Evolutionary conservation across 2,888 invertebrate genomes (phyloP), one percentile per base, ranked within the genome.

Genomic region (Scaptodrosophila latifasciaeformis): DNA sequence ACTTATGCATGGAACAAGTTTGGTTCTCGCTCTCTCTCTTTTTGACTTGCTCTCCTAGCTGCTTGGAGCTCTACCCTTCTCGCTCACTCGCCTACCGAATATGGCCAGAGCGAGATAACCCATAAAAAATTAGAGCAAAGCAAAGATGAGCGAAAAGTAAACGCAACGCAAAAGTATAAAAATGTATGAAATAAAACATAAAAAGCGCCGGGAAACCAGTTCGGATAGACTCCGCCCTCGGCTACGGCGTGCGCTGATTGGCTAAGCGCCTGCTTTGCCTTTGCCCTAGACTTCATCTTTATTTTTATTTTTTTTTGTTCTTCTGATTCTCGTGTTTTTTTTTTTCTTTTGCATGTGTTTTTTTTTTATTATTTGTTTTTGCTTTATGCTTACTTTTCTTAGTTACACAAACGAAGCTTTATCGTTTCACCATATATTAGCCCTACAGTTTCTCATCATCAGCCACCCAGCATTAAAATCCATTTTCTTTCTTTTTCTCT

Each of bases 81-180:
- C n/a, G n/a, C n/a, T n/a, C n/a, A n/a, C n/a, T n/a, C n/a, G n/a
- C n/a, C n/a, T n/a, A n/a, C n/a, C n/a, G n/a, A n/a, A n/a, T n/a
- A n/a, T n/a, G n/a, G 74, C 63, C 70, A 82, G 82, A 83, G 82
- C 82, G 82, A 82, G 82, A 84, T 84, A 82, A 82, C 80, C 83
- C 83, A 82, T 70, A 65, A 68, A 68, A 72, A 67, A 70, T 66
- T 70, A 62, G 70, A 62, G 72, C 67, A 79, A 67, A 67, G 65
- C 58, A 70, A 67, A 76, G 65, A 67, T 66, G 77, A 69, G 62
- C 72, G 74, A 81, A 83, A 72, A 67, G 72, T 68, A 77, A 82
- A 81, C 65, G 72, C 61, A 60, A 65, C 62, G 65, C 58, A 67
- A 50, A 50, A 63, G 63, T 57, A 54, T 67, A 49, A 63, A 62